Base-by-base conservation (phyloP, 2,113 vertebrate genomes). In the Marcusenius ussheri region DNA sequence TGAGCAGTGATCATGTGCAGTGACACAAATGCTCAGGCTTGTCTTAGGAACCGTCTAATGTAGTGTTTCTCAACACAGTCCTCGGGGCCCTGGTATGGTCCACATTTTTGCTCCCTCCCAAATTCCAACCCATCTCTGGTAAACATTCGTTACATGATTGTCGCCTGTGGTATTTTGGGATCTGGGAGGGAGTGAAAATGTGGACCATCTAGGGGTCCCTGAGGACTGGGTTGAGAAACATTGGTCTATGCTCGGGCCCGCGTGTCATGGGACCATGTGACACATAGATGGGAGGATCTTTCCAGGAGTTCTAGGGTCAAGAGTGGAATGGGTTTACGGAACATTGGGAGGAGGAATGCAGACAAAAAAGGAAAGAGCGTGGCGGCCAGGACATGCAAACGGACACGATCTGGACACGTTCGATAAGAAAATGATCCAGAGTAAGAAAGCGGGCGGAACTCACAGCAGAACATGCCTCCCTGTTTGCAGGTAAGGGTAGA, bases 401-500 rank as follows among this genome's bases (percentile, higher is more conserved):
- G 24, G 56, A 62, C 5, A 24, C 24, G 66, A 15, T 31, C 27
- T 35, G 66, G 31, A n/a, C 27, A 74, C 1, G 27, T 74, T 74
- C 35, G 31, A 62, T n/a, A 3, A n/a, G 7, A n/a, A n/a, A 62
- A n/a, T 62, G 56, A 62, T 62, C 21, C 56, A n/a, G 56, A 62
- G 9, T n/a, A n/a, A 62, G 21, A 62, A 62, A n/a, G 21, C 0
- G 24, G 56, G 21, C 2, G 0, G 56, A n/a, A 62, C 19, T 42
- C 5, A 80, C 11, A 42, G 13, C 11, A 42, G 3, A 39, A 47
- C 83, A 84, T 9, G 19, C 13, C 35, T 35, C 15, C 2, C 8
- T n/a, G 42, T 35, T n/a, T 46, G 11, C 95, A 99, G 98, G 95
- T 93, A 91, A 97, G 95, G 83, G 96, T 99, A 92, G 98, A 99